Evolutionary conservation across 2,888 invertebrate species (phyloP).

Genomic region (Cheiracanthium punctorium): DNA sequence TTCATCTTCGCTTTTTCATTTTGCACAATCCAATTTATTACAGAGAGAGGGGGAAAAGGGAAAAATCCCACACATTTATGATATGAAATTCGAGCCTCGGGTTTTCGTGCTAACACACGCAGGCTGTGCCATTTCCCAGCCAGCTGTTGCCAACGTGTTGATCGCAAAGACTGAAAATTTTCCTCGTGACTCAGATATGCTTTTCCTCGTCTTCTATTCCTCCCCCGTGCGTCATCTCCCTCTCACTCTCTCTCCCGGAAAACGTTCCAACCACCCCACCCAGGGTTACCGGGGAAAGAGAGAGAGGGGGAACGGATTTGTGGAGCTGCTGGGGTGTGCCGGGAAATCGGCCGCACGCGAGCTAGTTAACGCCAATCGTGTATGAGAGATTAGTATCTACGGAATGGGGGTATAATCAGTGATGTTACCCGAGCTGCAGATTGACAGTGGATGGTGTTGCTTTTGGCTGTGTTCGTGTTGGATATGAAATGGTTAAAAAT

Average conservation of each 20-base stretch:
- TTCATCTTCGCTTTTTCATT: no score
- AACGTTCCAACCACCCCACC: conserved; percentile 18
- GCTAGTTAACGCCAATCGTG: conserved; percentile 25
- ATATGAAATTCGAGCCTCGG: background rate
- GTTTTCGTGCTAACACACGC: conserved; percentile 1
- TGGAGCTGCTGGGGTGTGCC: conserved; percentile 12
- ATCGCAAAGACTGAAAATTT: conserved; percentile 32
- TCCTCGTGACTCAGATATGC: conserved; percentile 35
- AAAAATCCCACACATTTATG: conserved; percentile 3
- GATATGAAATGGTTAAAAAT: no score
- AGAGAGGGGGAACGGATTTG: no score
- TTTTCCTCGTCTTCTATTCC: no score
- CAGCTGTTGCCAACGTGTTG: conserved; percentile 60
- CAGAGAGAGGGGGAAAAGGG: no score
- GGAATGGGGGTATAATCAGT: background rate
- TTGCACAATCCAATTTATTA: background rate
- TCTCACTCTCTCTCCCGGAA: conserved; percentile 36
- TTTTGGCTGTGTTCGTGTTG: background rate
- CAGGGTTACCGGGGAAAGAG: conserved; percentile 15
- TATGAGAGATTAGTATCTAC: conserved; percentile 21
- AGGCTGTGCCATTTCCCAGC: conserved; percentile 10
- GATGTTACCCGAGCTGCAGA: background rate
- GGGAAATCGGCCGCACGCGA: conserved; percentile 51
- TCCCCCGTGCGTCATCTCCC: conserved; percentile 11
- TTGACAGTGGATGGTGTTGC: background rate